phyloP scores from a whole-genome alignment of 1,140 invertebrate species.

The Hyphantria cunea region DNA sequence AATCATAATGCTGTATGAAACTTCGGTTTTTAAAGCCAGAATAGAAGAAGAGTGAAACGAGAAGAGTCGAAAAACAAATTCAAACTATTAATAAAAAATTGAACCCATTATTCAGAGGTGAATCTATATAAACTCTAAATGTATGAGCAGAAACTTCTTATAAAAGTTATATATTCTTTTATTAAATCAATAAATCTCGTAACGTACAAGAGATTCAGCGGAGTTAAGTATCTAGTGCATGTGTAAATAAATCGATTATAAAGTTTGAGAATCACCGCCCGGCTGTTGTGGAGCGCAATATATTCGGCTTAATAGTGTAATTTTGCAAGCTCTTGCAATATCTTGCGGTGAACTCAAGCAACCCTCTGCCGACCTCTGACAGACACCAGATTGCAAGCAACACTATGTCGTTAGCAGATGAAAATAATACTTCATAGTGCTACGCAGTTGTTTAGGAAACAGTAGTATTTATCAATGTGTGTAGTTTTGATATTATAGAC shows the following conservation, averaged over 20 bases:
- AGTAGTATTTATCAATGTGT: no score
- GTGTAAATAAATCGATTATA: constrained; percentile 41
- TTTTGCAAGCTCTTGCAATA: constrained; percentile 46
- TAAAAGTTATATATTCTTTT: background rate
- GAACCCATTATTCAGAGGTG: no score
- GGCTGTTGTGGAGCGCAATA: constrained; percentile 41
- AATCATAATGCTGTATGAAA: no score
- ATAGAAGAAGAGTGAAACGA: no score
- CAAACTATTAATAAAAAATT: no score
- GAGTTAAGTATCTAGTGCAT: background rate
- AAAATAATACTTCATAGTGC: constrained; percentile 20
- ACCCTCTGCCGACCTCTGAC: constrained; percentile 33
- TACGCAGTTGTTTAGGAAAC: background rate
- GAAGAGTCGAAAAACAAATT: no score
- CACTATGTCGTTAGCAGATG: constrained; percentile 34
- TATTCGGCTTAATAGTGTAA: constrained; percentile 54
- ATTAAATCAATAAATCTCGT: background rate
- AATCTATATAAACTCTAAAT: no score
- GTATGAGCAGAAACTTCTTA: background rate
- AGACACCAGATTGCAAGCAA: constrained; percentile 39
- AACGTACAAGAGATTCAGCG: background rate
- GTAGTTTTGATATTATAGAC: no score
- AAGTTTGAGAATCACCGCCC: constrained; percentile 40
- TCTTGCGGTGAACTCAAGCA: constrained; percentile 43
- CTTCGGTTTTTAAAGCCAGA: no score